Evolutionary conservation across 1,140 invertebrate genomes (phyloP), one percentile per base, ranked within the genome.

Genomic region (Panulirus ornatus): DNA sequence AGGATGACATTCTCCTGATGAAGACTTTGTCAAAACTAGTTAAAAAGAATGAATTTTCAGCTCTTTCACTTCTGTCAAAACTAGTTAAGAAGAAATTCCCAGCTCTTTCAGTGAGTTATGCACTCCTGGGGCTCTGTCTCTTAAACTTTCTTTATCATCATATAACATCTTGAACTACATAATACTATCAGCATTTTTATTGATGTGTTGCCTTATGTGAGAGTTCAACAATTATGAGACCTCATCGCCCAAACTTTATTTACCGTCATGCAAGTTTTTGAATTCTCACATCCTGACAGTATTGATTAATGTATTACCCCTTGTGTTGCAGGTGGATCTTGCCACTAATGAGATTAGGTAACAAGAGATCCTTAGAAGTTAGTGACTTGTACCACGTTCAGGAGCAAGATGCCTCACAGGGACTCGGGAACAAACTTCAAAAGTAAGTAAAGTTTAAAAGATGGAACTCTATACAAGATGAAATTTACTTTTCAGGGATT

Each of bases 341-440:
- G 73, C 94, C 93, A 3, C 93, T 95, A 88, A 95, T 96, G 92
- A 94, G 93, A 85, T 95, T 93, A 90, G 95, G 95, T 11, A 94
- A 95, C 91, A 94, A 92, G 0, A 95, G 95, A 92, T 93, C 94
- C 34, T 92, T 96, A 34, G 94, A 94, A 47, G 91, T 94, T 2
- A 93, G 94, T 2, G 96, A 96, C 93, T 92, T 96, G 0, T 96
- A 95, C 92, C 94, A 94, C 91, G 94, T 95, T 30, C 92, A 95
- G 16, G 94, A 94, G 85, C 93, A 92, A 19, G 95, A 96, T 92
- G 92, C 93, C 88, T 95, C 95, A 14, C 93, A 94, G 88, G 90
- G 84, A 42, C 89, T 96, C 14, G 94, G 95, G 0, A 93, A 95
- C 92, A 92, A 92, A 38, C 93, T 96, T 34, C 94, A 95, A 94